Evolutionary conservation across 1,140 invertebrate genomes (phyloP), one percentile per base, ranked within the genome.

Genomic region (Aethina tumida): DNA sequence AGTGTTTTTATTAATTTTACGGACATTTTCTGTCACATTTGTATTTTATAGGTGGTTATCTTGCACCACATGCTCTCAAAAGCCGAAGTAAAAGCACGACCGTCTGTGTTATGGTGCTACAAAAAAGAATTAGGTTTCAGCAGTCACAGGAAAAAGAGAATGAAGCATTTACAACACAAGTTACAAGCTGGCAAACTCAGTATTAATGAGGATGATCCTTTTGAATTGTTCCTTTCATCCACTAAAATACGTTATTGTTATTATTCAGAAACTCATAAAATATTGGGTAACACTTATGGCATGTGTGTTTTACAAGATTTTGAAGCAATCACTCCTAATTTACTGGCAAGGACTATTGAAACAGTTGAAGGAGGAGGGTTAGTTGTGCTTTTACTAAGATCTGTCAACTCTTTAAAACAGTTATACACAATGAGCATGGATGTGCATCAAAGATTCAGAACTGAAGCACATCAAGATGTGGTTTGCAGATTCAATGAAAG

Each of bases 251-350:
- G 95, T 39, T 99, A 96, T 50, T 87, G 93, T 63, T 99, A 98
- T 66, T 99, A 99, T 63, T 80, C 81, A 2, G 95, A 99, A 64
- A 97, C 95, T 5, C 92, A 98, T 60, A 93, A 93, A 55, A 97
- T 99, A 60, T 70, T 99, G 1, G 97, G 97, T 35, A 92, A 95
- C 46, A 99, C 96, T 1, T 99, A 86, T 69, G 94, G 93, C 37
- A 95, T 97, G 74, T 94, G 92, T 68, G 79, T 99, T 39, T 67
- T 98, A 39, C 93, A 97, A 80, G 96, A 99, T 69, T 99, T 99
- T 73, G 96, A 99, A 72, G 95, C 95, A 2, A 53, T 99, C 1
- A 99, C 96, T n/a, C 97, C 97, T 4, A 99, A 99, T 66, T 70
- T 98, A 26, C 68, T 99, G 55, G 97, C 97, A 0, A 69, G 96